Percentiles rank a stretch among this genome's conserved stretches.
Evolutionary conservation across 2,797 vertebrate genomes (phyloP).

Genomic region (Oreochromis mossambicus): DNA sequence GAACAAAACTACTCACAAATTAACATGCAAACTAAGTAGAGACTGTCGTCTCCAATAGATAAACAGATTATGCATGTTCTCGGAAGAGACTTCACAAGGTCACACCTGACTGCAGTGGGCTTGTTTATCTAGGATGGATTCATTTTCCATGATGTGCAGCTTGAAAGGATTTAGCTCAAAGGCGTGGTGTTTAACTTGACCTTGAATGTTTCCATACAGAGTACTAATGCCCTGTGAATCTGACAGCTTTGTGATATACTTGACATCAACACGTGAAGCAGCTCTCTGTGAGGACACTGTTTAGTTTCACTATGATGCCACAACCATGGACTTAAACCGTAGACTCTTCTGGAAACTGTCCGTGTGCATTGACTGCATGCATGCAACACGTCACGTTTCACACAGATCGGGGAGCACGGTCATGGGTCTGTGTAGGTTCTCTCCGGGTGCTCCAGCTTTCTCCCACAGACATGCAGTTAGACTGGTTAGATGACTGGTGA

Average conservation of each 20-base stretch:
- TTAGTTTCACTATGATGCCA: conserved; percentile 10
- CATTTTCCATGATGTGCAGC: conserved; percentile 13
- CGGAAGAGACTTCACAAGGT: background rate
- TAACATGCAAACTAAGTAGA: background rate
- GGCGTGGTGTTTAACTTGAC: conserved; percentile 47
- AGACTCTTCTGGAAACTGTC: background rate
- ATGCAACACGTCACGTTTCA: background rate
- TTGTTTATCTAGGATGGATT: background rate
- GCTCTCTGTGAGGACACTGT: conserved; percentile 12
- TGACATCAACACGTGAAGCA: conserved; percentile 57
- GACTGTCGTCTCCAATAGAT: background rate
- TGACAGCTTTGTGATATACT: conserved; percentile 69
- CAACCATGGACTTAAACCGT: background rate
- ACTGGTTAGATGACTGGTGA: rapidly evolving
- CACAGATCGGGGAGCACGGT: background rate
- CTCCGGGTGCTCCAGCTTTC: background rate
- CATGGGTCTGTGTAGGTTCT: background rate
- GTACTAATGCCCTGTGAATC: conserved; percentile 46
- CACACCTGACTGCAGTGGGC: background rate
- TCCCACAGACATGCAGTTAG: background rate
- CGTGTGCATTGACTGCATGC: background rate
- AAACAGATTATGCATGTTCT: background rate
- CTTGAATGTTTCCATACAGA: conserved; percentile 33
- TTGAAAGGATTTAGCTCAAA: conserved; percentile 17
- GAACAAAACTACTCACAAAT: background rate